Percentiles rank a stretch among this genome's conserved stretches.
phyloP scores from a whole-genome alignment of 2,797 vertebrate genomes.

The Galaxias olidus region DNA sequence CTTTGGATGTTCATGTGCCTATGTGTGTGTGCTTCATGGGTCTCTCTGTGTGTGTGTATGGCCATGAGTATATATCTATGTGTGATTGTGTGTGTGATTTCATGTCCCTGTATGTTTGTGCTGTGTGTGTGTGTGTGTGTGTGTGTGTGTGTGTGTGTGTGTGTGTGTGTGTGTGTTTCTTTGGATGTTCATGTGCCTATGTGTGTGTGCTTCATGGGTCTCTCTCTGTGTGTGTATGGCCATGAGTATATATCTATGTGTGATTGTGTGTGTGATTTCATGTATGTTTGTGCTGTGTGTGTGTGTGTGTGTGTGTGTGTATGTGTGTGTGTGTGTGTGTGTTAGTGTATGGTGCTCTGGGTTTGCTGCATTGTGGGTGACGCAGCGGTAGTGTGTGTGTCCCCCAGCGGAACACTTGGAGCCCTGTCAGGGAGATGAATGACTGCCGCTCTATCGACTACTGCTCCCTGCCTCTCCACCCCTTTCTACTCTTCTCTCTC shows the following conservation, averaged over 20 bases:
- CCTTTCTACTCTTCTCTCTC: conserved; percentile 35
- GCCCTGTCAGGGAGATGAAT: conserved; percentile 75
- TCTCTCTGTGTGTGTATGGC: no score
- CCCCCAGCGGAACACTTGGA: conserved; percentile 67
- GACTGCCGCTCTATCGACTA: conserved; percentile 71
- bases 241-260: no score
- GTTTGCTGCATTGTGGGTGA: no score
- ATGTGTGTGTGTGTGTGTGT: no score
- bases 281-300: not conserved
- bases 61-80: no score
- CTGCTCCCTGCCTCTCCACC: conserved; percentile 53
- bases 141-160: conserved; percentile 21
- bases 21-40: not conserved
- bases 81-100: no score
- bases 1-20: no score
- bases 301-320: no score
- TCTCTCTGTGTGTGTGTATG: conserved; percentile 3
- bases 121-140: conserved; percentile 2
- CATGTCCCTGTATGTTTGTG: no score
- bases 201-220: no score
- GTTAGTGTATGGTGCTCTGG: no score
- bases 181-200: not conserved
- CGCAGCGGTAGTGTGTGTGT: conserved; percentile 38
- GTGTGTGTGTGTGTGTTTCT: conserved; percentile 2
- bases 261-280: no score